phyloP scores from a whole-genome alignment of 2,888 invertebrate species.

The Epinotia brunnichana region DNA sequence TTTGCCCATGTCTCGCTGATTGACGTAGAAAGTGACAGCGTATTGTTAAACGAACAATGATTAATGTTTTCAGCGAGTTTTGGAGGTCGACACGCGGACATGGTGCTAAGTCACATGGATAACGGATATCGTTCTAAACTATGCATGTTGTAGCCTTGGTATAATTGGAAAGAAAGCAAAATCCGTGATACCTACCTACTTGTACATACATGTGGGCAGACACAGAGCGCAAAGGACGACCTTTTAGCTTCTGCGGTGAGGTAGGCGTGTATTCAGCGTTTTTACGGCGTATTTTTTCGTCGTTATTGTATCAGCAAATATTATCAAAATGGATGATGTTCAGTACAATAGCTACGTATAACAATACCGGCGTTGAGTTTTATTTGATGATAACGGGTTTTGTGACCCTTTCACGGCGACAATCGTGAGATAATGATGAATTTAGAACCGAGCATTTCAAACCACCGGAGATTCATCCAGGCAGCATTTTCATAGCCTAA shows the following conservation, averaged over 20 bases:
- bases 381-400: too few species aligned
- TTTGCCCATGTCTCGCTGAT: constrained; percentile 36
- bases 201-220: background rate
- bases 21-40: constrained; percentile 44
- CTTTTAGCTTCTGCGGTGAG: background rate
- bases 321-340: too few species aligned
- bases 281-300: too few species aligned
- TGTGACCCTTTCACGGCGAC: too few species aligned
- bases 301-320: too few species aligned
- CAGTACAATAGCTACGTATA: too few species aligned
- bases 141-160: constrained; percentile 17
- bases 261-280: too few species aligned
- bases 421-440: too few species aligned
- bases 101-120: constrained; percentile 12
- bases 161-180: background rate
- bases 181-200: background rate
- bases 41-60: constrained; percentile 42
- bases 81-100: constrained; percentile 36
- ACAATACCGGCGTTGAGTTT: too few species aligned
- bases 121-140: constrained; percentile 34
- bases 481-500: too few species aligned
- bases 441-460: too few species aligned
- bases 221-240: background rate
- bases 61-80: constrained; percentile 41
- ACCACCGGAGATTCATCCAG: too few species aligned